Conservation (phyloP, 2,113 vertebrate genomes). For the Pseudonaja textilis region DNA sequence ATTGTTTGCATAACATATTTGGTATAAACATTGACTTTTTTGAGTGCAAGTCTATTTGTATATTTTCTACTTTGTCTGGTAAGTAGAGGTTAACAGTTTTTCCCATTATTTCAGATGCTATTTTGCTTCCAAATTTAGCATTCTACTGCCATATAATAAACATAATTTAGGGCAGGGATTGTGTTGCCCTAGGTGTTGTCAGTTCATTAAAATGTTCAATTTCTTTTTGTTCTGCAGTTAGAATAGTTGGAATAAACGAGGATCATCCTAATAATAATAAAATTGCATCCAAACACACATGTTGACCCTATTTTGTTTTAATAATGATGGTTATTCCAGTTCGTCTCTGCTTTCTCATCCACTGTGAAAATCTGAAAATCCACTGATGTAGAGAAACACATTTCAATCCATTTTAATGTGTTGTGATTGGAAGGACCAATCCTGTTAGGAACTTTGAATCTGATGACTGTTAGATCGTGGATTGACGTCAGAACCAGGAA, state of each 20-base stretch:
- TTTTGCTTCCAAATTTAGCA: background rate
- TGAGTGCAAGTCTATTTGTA: background rate
- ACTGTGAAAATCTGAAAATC: background rate
- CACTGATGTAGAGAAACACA: background rate
- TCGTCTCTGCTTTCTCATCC: background rate
- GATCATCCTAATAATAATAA: background rate
- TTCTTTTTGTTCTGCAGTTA: background rate
- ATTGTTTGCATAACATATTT: background rate
- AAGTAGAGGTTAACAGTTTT: background rate
- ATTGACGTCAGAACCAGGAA: no score
- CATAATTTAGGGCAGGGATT: background rate
- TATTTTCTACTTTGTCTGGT: background rate
- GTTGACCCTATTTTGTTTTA: background rate
- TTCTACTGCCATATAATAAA: background rate
- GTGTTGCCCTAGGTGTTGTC: background rate
- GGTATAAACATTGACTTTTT: background rate
- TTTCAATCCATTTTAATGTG: background rate
- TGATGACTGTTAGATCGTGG: no score
- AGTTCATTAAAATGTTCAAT: background rate
- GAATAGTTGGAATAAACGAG: background rate
- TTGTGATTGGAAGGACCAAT: no score
- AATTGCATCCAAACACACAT: background rate
- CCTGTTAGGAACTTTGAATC: no score
- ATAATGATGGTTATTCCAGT: background rate
- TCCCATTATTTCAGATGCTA: background rate